Base-by-base conservation (phyloP, 1,140 invertebrate genomes). In the Sipha flava region DNA sequence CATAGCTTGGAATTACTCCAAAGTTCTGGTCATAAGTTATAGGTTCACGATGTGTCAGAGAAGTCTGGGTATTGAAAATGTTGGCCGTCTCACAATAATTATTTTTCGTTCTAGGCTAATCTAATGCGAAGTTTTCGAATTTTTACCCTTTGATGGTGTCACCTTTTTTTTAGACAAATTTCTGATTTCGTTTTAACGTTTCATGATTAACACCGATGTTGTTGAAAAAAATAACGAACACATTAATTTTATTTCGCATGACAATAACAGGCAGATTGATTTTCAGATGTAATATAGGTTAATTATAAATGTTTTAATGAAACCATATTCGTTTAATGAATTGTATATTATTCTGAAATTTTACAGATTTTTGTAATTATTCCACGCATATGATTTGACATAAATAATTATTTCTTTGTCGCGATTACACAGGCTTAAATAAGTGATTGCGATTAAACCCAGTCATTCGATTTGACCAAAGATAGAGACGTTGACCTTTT, bases 31-130 rank as follows among this genome's bases (percentile, higher is more conserved):
- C 12, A 66, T 26, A 72, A 72, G 68, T 72, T 47, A 47, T 72
- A 16, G 14, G 68, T 9, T n/a, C 68, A 49, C 40, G 29, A 12
- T 31, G 68, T 47, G 68, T 72, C 45, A 49, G 26, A 72, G 43
- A 29, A 52, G 68, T 72, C 68, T 72, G 68, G 47, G 26, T n/a
- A 34, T 23, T 16, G 68, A 31, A 49, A 49, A 29, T 52, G 29
- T 75, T 75, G 72, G 72, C 72, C 49, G 49, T 34, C 47, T 9
- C 26, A 37, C 72, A 75, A 75, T 75, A 54, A 23, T 54, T 75
- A n/a, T 49, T 73, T 66, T 43, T 43, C 40, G 12, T 66, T 40
- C 21, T 66, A 23, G 37, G 34, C 37, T 66, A 52, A 49, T 47
- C n/a, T 54, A 34, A 37, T 70, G n/a, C 23, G 45, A 21, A 23